A percentile compares a stretch with the other conserved stretches of the same genome.
Evolutionary conservation across 2,113 vertebrate species (phyloP).

Genomic region (Cephalopterus ornatus): DNA sequence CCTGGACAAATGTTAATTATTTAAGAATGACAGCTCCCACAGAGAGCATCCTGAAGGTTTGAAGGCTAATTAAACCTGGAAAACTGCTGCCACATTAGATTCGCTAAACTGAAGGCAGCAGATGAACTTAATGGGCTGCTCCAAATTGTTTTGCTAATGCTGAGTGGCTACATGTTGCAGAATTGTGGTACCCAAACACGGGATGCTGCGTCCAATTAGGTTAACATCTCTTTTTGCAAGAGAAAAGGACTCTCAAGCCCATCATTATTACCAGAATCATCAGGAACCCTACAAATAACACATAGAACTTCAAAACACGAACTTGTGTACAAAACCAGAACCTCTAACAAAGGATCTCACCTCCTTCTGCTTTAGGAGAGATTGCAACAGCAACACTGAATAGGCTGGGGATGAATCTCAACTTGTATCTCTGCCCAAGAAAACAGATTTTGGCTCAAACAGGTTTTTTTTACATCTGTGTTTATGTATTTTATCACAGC

Average conservation of each 20-base stretch:
- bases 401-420: not conserved
- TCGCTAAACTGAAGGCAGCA: not conserved
- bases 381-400: not conserved
- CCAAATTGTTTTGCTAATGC: not conserved
- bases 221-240: not conserved
- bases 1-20: not conserved
- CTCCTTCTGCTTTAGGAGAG: not conserved
- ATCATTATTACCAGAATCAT: not conserved
- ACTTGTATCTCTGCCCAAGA: not conserved
- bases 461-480: rapidly evolving
- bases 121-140: not conserved
- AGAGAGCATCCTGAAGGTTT: not conserved
- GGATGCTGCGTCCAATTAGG: not conserved
- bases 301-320: not conserved
- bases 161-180: not conserved
- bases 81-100: not conserved
- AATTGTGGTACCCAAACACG: not conserved
- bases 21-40: not conserved
- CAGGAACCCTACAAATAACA: not conserved
- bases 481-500: not conserved
- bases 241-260: not conserved
- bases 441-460: not conserved
- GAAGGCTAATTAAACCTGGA: constrained; percentile 10
- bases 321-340: not conserved
- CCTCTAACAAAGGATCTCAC: not conserved